Evolutionary conservation across 2,888 invertebrate species (phyloP).

Genomic region (Polyommatus iphigenia): DNA sequence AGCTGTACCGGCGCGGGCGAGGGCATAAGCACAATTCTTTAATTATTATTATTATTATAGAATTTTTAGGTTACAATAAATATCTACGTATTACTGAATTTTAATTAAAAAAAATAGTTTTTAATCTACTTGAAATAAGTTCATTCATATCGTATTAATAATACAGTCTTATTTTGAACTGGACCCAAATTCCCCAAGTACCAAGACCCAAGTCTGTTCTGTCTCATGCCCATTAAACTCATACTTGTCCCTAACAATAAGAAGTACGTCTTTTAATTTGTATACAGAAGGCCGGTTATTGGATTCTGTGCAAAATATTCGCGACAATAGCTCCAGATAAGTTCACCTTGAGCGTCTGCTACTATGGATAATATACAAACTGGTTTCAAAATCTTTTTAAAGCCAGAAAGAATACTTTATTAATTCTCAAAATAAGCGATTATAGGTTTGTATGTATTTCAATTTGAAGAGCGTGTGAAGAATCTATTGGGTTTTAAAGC

Average conservation of each 20-base stretch:
- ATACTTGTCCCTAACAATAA: background rate
- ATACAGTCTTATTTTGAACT: too few relatives aligned
- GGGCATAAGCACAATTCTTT: too few relatives aligned
- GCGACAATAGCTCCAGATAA: background rate
- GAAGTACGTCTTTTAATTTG: conserved; percentile 14
- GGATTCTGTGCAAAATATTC: conserved; percentile 10
- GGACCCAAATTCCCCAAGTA: background rate
- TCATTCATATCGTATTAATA: too few relatives aligned
- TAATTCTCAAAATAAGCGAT: background rate
- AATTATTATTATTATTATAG: too few relatives aligned
- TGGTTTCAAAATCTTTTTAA: background rate
- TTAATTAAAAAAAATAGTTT: too few relatives aligned
- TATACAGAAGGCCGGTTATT: background rate
- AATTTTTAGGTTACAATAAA: too few relatives aligned
- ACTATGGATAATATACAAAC: background rate
- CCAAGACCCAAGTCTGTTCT: background rate
- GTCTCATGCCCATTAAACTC: background rate
- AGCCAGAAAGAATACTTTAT: background rate
- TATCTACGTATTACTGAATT: too few relatives aligned
- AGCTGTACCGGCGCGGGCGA: background rate
- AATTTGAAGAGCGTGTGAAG: background rate
- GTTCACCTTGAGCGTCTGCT: background rate
- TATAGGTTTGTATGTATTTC: background rate
- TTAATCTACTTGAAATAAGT: too few relatives aligned
- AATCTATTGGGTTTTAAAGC: background rate